Conservation (phyloP, 2,888 invertebrate genomes). For the Heliconius cydno region DNA sequence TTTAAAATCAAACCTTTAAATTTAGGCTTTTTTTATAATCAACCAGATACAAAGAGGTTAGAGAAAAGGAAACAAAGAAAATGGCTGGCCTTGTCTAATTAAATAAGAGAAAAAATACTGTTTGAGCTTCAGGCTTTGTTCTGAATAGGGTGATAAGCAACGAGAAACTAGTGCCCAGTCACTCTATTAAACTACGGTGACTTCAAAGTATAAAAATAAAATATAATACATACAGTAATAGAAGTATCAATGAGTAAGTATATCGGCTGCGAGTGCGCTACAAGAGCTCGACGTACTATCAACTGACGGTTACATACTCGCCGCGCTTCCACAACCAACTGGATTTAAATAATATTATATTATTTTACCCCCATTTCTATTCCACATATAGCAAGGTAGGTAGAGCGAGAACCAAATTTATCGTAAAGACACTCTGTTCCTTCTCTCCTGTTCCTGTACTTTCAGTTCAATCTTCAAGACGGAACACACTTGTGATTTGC, state of each 20-base stretch:
- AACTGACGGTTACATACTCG: constrained; percentile 59
- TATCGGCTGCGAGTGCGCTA: constrained; percentile 56
- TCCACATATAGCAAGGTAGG: background rate
- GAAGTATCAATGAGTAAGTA: constrained; percentile 66
- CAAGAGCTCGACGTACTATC: constrained; percentile 55
- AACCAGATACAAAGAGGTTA: too few relatives aligned
- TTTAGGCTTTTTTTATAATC: too few relatives aligned
- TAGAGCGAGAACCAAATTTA: too few relatives aligned
- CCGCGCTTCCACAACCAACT: constrained; percentile 62
- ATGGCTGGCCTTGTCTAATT: background rate
- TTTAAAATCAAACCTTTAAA: too few relatives aligned
- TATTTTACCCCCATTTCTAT: too few relatives aligned
- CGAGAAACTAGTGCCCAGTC: background rate
- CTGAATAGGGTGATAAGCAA: background rate
- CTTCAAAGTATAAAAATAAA: background rate
- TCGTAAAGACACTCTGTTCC: too few relatives aligned
- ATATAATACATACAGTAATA: constrained; percentile 52
- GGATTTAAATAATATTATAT: constrained; percentile 24
- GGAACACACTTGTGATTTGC: too few relatives aligned
- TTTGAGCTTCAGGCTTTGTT: too few relatives aligned
- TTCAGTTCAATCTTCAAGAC: background rate
- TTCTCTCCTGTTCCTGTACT: background rate
- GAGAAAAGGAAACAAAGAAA: too few relatives aligned
- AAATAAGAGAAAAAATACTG: background rate
- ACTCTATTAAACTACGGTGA: background rate